Evolutionary conservation across 2,797 vertebrate genomes (phyloP).

Genomic region (Darevskia nairensis): DNA sequence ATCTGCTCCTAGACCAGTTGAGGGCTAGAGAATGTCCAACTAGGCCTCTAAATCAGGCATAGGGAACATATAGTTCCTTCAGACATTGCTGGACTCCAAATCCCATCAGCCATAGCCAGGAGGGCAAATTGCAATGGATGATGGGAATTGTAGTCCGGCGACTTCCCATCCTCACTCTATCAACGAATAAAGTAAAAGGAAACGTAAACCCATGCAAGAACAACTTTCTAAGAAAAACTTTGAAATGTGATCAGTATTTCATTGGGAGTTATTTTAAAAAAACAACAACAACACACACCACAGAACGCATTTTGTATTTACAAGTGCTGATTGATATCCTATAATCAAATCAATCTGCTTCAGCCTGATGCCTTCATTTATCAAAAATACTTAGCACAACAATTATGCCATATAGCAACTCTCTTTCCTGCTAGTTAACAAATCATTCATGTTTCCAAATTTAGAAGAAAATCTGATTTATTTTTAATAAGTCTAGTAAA

Average conservation of each 20-base stretch:
- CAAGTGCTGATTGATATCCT: slow-evolving; percentile 45
- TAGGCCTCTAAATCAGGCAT: not conserved
- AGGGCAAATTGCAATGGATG: too few relatives aligned
- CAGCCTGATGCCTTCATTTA: slow-evolving; percentile 46
- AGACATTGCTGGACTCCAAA: too few relatives aligned
- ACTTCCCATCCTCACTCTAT: not conserved
- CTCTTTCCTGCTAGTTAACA: slow-evolving; percentile 35
- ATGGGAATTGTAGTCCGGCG: too few relatives aligned
- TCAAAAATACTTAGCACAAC: slow-evolving; percentile 46
- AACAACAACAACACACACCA: not conserved
- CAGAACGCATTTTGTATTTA: slow-evolving; percentile 2
- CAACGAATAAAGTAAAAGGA: not conserved
- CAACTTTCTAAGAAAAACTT: not conserved
- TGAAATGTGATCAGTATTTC: slow-evolving; percentile 31
- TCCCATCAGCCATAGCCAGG: too few relatives aligned
- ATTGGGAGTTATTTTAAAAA: not conserved
- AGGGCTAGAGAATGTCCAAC: not conserved
- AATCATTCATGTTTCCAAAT: slow-evolving; percentile 49
- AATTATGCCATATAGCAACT: slow-evolving; percentile 42
- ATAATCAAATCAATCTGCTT: slow-evolving; percentile 47
- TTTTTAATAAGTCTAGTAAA: slow-evolving; percentile 51
- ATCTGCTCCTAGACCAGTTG: not conserved
- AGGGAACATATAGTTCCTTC: too few relatives aligned
- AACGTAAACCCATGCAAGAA: not conserved
- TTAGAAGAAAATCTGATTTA: slow-evolving; percentile 41